Base-by-base conservation (phyloP, 2,888 invertebrate species). In the Caenorhabditis sp. region DNA sequence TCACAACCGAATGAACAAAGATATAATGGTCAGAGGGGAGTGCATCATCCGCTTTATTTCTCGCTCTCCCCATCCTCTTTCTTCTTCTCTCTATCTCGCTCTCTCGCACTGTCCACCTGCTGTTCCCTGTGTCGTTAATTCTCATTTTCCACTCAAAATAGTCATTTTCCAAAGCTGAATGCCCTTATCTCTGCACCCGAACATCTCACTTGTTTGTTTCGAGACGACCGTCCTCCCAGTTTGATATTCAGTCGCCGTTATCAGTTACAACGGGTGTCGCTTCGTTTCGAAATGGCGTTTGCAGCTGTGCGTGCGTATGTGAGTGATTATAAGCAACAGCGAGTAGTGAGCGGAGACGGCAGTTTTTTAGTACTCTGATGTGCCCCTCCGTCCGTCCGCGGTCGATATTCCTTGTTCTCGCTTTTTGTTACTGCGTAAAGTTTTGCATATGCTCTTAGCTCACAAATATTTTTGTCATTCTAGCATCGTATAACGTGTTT, bases 381-480 rank as follows among this genome's bases (percentile, higher is more conserved):
- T 7, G 30, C 9, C 5, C 30, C 9, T 30, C 9, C 30, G 9
- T 9, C 9, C 30, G 5, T 30, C 30, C 9, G 30, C 30, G 5
- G 6, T 30, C 30, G n/a, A n/a, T n/a, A n/a, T 9, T 30, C 9
- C 30, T 5, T 30, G 30, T 30, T 30, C 30, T 30, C 30, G 9
- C 30, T 30, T 30, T 30, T 30, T 30, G 6, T 30, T 7, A 30
- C 5, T 30, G 1, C 11, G 15, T 27, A 17, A 30, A 24, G 48
- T 30, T 48, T 48, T 48, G 48, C 48, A 48, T 15, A 48, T 30
- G 48, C 48, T 48, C 27, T 48, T 30, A 48, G 26, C 48, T 48
- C 48, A 48, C 27, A 48, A 48, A 48, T 48, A 48, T 48, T 48
- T 48, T 48, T 48, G 48, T 48, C 27, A 48, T 48, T 48, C 27